Conservation (phyloP, 2,113 vertebrate species). For the Hippoglossus stenolepis region DNA sequence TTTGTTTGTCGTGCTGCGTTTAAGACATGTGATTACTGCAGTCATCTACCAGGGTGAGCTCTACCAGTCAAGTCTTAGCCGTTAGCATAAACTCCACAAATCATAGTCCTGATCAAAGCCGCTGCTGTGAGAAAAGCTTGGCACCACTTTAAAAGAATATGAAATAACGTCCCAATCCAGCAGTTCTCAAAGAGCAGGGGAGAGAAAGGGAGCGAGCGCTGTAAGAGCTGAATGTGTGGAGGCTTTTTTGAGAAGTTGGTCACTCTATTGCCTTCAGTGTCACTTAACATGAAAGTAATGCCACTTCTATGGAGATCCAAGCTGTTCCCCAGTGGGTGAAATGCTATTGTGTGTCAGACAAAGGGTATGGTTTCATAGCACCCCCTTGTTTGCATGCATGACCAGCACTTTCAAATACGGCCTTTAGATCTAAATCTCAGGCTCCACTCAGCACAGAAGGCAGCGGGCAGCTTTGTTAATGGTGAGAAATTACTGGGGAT, state of each 20-base stretch:
- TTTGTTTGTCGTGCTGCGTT: constrained; percentile 42
- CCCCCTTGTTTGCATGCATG: constrained; percentile 78
- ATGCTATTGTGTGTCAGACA: constrained; percentile 79
- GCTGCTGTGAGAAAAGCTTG: constrained; percentile 61
- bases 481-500: constrained; percentile 73
- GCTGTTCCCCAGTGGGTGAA: constrained; percentile 71
- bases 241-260: constrained; percentile 56
- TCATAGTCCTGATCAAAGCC: constrained; percentile 65
- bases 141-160: constrained; percentile 73
- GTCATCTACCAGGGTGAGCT: constrained; percentile 11
- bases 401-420: constrained; percentile 77
- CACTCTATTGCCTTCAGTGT: constrained; percentile 73
- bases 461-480: constrained; percentile 73
- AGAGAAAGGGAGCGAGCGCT: constrained; percentile 39
- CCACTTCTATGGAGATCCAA: constrained; percentile 73
- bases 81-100: constrained; percentile 55
- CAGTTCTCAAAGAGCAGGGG: constrained; percentile 50
- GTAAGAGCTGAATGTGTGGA: constrained; percentile 38
- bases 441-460: constrained; percentile 67
- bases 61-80: constrained; percentile 33
- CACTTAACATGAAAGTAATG: constrained; percentile 79
- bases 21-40: constrained; percentile 36
- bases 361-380: constrained; percentile 74
- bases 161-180: constrained; percentile 71
- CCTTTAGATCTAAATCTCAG: constrained; percentile 77